Base-by-base conservation (phyloP, 2,888 invertebrate genomes). In the Tiphia femorata region DNA sequence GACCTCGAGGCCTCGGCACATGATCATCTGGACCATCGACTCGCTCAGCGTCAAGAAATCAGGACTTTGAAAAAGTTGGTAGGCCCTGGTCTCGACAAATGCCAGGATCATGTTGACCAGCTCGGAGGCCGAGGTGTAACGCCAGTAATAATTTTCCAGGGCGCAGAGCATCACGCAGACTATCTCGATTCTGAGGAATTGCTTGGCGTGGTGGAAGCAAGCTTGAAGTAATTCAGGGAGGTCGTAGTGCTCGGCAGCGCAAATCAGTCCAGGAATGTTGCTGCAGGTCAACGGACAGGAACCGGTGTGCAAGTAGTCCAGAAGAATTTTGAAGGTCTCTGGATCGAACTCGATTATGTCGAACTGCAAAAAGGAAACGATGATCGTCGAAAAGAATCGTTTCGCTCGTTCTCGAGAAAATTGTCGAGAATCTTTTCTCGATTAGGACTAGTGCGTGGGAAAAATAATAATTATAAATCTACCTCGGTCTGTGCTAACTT, bases 281-380 rank as follows among this genome's bases (percentile, higher is more conserved):
- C 94, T 92, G 84, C 96, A 96, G 1, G 96, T 96, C 42, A 96
- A 84, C 0, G 95, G 94, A 84, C 96, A 96, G 55, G 94, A 94
- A 55, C 96, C 96, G 12, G 95, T 96, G 84, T 96, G 96, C 64
- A 96, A 86, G 84, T 96, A 96, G 84, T 96, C 95, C 84, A 96
- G 86, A 2, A 96, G 87, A 73, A 95, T 93, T 61, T 95, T 90
- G 85, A 96, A 96, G 7, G 96, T 96, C 69, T 96, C 96, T 38
- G 95, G 92, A 85, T 96, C 96, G 84, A 96, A 96, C 85, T 96
- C 96, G 79, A 96, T 96, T 80, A 96, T 95, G 67, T 93, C 93
- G 85, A 96, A 96, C 91, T 92, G 86, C n/a, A 85, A 85, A 51
- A 63, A 49, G 71, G n/a, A n/a, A n/a, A n/a, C n/a, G n/a, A n/a